Base-by-base conservation (phyloP, 2,888 invertebrate species). In the Sphaerophoria rueppellii region DNA sequence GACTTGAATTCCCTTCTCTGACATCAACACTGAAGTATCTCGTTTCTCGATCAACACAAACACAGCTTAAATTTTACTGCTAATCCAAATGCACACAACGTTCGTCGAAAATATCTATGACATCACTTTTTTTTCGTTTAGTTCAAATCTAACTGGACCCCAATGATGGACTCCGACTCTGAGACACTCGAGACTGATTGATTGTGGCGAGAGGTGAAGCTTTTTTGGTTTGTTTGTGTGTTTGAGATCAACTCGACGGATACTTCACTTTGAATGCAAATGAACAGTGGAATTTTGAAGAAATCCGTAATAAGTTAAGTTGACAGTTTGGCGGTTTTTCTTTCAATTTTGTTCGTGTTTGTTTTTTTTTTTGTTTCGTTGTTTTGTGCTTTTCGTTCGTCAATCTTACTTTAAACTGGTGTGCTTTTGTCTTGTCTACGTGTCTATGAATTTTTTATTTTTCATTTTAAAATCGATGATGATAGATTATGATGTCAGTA, bases 61-160 rank as follows among this genome's bases (percentile, higher is more conserved):
- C 46, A 9, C 14, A 58, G 61, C 76, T 77, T 73, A 46, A 65
- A 5, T 85, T 80, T 85, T 77, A 81, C 85, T 76, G 80, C 76
- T 85, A 85, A 76, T 76, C 77, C 82, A 71, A 86, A 86, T 78
- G 77, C 82, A 86, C 55, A 75, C 35, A 82, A 55, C 74, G 75
- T 69, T 67, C 73, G 71, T 77, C 67, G 40, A 67, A 86, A 86
- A 82, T 86, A 86, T 81, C 86, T 82, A 86, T 86, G 86, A 86
- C 86, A 86, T 86, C 86, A 86, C 82, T 54, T 82, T 69, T 76
- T 37, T 74, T 63, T 71, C 9, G 16, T 40, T 52, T 76, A 81
- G 24, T 24, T 24, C 24, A 24, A 24, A 24, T 2, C 24, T 85
- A 72, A 81, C 85, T 85, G 81, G 80, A 81, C 55, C 85, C 80